phyloP scores from a whole-genome alignment of 2,888 invertebrate species.

The Amphimallon solstitiale region DNA sequence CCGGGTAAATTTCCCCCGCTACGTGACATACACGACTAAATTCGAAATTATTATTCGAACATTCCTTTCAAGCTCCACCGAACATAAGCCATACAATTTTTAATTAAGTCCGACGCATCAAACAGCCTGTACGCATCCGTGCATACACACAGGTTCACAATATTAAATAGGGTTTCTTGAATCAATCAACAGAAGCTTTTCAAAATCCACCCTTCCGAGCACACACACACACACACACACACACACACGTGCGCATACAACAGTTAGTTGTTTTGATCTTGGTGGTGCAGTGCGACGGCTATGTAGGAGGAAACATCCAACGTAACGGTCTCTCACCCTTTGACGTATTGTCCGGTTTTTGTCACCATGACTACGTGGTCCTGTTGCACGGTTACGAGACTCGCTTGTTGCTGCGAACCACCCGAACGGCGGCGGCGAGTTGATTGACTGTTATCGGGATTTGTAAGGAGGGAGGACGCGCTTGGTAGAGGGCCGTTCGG shows the following conservation, averaged over 20 bases:
- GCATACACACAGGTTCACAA: conserved; percentile 24
- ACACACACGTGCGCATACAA: too few relatives aligned
- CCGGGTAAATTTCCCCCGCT: too few relatives aligned
- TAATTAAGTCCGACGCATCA: too few relatives aligned
- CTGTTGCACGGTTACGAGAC: conserved; percentile 46
- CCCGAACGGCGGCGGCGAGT: conserved; percentile 33
- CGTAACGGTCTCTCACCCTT: conserved; percentile 37
- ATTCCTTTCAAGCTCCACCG: too few relatives aligned
- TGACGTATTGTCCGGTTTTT: conserved; percentile 44
- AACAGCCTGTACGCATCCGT: too few relatives aligned
- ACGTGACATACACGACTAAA: too few relatives aligned
- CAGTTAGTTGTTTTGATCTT: conserved; percentile 39
- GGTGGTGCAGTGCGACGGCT: conserved; percentile 38
- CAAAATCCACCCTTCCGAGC: conserved; percentile 21
- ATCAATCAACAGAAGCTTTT: conserved; percentile 37
- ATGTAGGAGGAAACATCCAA: conserved; percentile 11
- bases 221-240: too few relatives aligned
- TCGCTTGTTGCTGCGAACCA: conserved; percentile 47
- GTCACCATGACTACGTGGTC: conserved; percentile 46
- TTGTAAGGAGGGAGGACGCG: conserved; percentile 39
- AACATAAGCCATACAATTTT: too few relatives aligned
- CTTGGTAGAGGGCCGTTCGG: conserved; percentile 5
- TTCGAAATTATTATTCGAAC: too few relatives aligned
- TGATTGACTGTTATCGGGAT: conserved; percentile 47
- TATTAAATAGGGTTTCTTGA: conserved; percentile 39